Conservation (phyloP, 1,140 invertebrate species). For the Aphidius ervi region DNA sequence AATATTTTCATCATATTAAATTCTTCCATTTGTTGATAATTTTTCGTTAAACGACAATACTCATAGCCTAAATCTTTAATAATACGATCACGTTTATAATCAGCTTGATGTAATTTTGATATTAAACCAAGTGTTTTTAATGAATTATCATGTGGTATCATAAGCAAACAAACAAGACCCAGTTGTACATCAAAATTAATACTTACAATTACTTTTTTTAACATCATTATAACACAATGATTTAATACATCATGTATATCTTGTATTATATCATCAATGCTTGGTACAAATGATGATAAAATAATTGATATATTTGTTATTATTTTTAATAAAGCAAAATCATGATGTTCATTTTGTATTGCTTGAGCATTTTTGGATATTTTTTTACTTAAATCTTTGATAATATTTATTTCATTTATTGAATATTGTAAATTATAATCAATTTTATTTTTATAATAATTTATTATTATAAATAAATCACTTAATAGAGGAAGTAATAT, state of each 20-base stretch:
- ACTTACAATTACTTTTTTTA: slow-evolving; percentile 37
- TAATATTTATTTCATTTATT: neutral
- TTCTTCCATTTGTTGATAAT: slow-evolving; percentile 18
- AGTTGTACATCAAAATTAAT: slow-evolving; percentile 36
- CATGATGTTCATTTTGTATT: slow-evolving; percentile 29
- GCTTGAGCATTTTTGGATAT: slow-evolving; percentile 22
- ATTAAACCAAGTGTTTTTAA: slow-evolving; percentile 27
- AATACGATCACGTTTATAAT: slow-evolving; percentile 30
- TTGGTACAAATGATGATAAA: slow-evolving; percentile 15
- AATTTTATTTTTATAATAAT: slow-evolving; percentile 20
- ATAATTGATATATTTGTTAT: slow-evolving; percentile 30
- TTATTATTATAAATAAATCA: slow-evolving; percentile 24
- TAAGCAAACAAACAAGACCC: slow-evolving; percentile 37
- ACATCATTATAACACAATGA: slow-evolving; percentile 22
- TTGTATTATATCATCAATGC: slow-evolving; percentile 11
- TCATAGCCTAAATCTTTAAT: slow-evolving; percentile 35
- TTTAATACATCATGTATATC: slow-evolving; percentile 26
- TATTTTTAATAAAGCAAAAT: slow-evolving; percentile 34
- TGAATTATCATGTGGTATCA: slow-evolving; percentile 29
- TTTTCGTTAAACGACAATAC: slow-evolving; percentile 34
- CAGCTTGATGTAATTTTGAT: slow-evolving; percentile 28
- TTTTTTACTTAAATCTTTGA: slow-evolving; percentile 9
- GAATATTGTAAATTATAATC: neutral
- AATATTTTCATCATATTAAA: slow-evolving; percentile 31
- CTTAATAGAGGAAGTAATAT: slow-evolving; percentile 29